Evolutionary conservation across 2,797 vertebrate genomes (phyloP).

Genomic region (Crenichthys baileyi): DNA sequence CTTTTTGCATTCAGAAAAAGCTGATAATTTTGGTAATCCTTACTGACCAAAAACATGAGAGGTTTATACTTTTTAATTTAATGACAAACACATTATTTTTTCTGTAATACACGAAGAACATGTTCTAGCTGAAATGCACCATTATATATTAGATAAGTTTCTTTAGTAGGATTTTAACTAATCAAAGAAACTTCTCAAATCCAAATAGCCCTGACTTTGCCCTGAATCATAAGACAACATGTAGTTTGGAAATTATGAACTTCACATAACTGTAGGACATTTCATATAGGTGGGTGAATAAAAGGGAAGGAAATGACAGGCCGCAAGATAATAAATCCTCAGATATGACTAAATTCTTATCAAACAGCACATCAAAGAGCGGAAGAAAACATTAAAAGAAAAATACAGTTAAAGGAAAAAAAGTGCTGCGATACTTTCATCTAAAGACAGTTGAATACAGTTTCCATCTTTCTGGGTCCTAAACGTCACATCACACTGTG

Average conservation of each 20-base stretch:
- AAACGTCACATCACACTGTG: slow-evolving; percentile 38
- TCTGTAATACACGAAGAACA: too few species aligned
- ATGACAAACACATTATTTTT: too few species aligned
- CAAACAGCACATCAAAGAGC: slow-evolving; percentile 11
- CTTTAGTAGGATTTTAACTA: too few species aligned
- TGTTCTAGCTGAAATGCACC: too few species aligned
- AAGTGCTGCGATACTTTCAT: slow-evolving; percentile 9
- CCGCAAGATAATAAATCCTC: slow-evolving; percentile 1
- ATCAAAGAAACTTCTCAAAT: background rate
- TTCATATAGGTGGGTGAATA: background rate
- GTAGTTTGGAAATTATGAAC: background rate
- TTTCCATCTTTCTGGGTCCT: slow-evolving; percentile 31
- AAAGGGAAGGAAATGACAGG: background rate
- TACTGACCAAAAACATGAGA: too few species aligned
- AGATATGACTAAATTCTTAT: slow-evolving; percentile 7
- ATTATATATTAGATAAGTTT: background rate
- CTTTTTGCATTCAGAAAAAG: too few species aligned
- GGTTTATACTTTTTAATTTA: too few species aligned
- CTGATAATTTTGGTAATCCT: too few species aligned
- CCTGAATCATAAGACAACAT: background rate
- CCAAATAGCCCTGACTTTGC: slow-evolving; percentile 21
- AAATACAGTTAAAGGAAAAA: background rate
- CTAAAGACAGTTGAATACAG: slow-evolving; percentile 19
- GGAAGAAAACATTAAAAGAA: slow-evolving; percentile 11
- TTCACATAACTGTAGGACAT: background rate